These are phyloP conservation scores for Miniopterus natalensis DNA, from an alignment of 2,113 vertebrate genomes.

Conservation along the genomic window DNA sequence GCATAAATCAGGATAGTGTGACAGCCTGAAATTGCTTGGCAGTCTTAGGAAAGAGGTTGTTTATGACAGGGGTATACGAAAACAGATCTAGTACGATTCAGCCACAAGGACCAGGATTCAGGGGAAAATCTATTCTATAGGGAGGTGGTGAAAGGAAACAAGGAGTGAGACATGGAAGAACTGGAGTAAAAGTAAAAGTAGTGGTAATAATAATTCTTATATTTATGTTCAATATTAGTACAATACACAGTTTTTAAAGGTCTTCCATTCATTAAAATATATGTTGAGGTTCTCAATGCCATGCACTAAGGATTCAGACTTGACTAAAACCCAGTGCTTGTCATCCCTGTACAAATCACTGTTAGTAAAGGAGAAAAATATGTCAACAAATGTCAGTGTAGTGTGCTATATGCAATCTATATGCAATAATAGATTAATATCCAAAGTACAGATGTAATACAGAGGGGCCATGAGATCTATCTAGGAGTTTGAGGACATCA, in stretches of 20 bases:
- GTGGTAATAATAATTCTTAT: background rate
- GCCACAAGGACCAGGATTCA: background rate
- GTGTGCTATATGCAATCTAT: background rate
- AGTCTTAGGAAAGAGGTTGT: background rate
- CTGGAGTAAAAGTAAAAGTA: constrained; percentile 17
- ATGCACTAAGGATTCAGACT: background rate
- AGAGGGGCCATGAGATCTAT: background rate
- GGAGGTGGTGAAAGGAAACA: background rate
- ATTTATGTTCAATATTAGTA: background rate
- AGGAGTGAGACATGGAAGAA: background rate
- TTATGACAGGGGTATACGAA: background rate
- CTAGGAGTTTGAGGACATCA: background rate
- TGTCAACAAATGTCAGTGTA: background rate
- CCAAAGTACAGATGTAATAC: background rate
- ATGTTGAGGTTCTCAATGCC: background rate
- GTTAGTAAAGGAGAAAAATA: constrained; percentile 5
- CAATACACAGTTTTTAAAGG: background rate
- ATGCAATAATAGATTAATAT: background rate
- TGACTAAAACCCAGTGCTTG: background rate
- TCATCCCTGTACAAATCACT: constrained; percentile 17
- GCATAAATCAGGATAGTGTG: background rate
- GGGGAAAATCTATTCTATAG: background rate
- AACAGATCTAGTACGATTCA: background rate
- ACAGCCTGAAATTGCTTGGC: background rate
- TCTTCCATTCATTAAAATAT: background rate